Evolutionary conservation across 1,140 invertebrate genomes (phyloP).

Genomic region (Phortica variegata): DNA sequence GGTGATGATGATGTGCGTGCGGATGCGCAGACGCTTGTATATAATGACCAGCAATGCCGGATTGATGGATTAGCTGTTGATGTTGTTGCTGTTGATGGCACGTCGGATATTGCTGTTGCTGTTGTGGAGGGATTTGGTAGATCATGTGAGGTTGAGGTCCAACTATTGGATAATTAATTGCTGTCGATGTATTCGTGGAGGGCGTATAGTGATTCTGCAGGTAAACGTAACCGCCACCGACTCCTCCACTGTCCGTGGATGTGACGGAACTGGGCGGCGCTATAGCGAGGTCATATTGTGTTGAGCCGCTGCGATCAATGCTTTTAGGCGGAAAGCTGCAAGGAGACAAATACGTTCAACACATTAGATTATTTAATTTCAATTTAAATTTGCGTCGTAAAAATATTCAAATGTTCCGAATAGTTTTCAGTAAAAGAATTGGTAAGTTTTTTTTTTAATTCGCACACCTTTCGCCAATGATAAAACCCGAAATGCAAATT

Average conservation of each 20-base stretch:
- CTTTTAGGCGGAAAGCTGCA: constrained; percentile 56
- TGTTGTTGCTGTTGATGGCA: constrained; percentile 52
- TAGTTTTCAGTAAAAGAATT: constrained; percentile 19
- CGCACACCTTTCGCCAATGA: constrained; percentile 65
- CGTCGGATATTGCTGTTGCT: constrained; percentile 44
- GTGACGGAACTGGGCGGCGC: constrained; percentile 28
- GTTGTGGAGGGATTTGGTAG: constrained; percentile 39
- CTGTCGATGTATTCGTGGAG: constrained; percentile 33
- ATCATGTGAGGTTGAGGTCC: constrained; percentile 49
- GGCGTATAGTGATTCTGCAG: constrained; percentile 55
- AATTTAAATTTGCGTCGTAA: no score
- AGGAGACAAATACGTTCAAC: constrained; percentile 2
- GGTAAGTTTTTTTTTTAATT: constrained; percentile 13
- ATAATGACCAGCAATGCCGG: constrained; percentile 61
- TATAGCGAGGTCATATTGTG: constrained; percentile 45
- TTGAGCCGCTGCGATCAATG: constrained; percentile 50
- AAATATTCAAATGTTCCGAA: no score
- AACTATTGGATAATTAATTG: constrained; percentile 45
- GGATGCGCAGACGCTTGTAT: no score
- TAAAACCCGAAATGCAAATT: constrained; percentile 67
- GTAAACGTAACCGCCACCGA: constrained; percentile 49
- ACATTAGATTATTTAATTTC: no score
- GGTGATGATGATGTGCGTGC: constrained; percentile 48
- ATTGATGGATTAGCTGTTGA: constrained; percentile 27
- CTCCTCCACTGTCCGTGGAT: constrained; percentile 33